Percentiles rank a stretch among this genome's conserved stretches.
Conservation (phyloP, 2,888 invertebrate genomes). For the Phoronis australis region DNA sequence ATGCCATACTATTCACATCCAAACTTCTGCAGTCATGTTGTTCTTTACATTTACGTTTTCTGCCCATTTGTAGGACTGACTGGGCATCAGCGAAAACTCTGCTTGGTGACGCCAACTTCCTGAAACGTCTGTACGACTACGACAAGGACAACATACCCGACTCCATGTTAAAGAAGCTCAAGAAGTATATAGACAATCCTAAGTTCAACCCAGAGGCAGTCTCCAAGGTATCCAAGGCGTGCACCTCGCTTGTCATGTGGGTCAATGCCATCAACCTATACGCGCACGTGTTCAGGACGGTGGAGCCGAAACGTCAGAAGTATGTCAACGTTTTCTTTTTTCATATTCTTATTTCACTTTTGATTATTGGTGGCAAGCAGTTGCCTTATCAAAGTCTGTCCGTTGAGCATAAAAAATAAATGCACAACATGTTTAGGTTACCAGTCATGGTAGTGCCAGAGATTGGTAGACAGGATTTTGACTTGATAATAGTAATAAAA, state of each 20-base stretch:
- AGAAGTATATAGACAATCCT: slow-evolving; percentile 74
- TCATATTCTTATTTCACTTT: background rate
- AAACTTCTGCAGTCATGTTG: too few relatives aligned
- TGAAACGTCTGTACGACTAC: slow-evolving; percentile 74
- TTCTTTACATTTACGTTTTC: too few relatives aligned
- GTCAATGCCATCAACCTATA: slow-evolving; percentile 86
- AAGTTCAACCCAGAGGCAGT: slow-evolving; percentile 80
- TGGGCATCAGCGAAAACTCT: slow-evolving; percentile 80
- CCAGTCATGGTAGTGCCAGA: too few relatives aligned
- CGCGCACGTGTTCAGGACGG: slow-evolving; percentile 77
- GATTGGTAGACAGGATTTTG: too few relatives aligned
- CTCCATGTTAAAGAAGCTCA: slow-evolving; percentile 67
- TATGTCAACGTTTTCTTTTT: slow-evolving; percentile 51
- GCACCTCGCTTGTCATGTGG: slow-evolving; percentile 88
- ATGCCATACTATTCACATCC: too few relatives aligned
- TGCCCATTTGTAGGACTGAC: slow-evolving; percentile 69
- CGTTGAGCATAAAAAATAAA: too few relatives aligned
- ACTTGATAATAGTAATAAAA: too few relatives aligned
- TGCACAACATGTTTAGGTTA: too few relatives aligned
- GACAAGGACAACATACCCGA: slow-evolving; percentile 84
- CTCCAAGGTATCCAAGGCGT: slow-evolving; percentile 75
- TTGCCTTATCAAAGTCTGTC: too few relatives aligned
- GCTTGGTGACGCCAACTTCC: slow-evolving; percentile 76
- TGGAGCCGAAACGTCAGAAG: slow-evolving; percentile 81
- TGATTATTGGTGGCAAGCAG: too few relatives aligned